Evolutionary conservation across 2,888 invertebrate species (phyloP), one percentile per base, ranked within the genome.

Genomic region (Chrysolina oricalcia): DNA sequence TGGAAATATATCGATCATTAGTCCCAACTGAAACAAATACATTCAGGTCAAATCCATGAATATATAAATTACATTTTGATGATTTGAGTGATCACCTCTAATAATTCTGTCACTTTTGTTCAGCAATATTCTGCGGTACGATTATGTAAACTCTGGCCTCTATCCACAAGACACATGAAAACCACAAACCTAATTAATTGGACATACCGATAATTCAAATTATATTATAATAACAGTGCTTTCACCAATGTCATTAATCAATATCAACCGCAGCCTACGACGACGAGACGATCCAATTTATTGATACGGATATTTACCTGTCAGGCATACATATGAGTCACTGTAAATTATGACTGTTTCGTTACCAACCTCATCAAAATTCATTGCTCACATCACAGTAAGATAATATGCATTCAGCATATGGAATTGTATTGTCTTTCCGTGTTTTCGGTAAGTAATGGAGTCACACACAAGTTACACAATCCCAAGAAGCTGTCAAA

Each of bases 191-290:
- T 21, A 19, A 21, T 21, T 53, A 15, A 53, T 21, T 53, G 11
- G 19, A 3, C 19, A 19, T 11, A 21, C 11, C 53, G 13, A 11
- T 53, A 5, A 21, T 53, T 21, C 17, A 3, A 19, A 53, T 53
- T 53, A 21, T 53, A 53, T 23, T 10, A 53, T 23, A 23, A 21
- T 11, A 53, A 13, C 10, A 53, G 13, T 53, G 53, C 53, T 53
- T 53, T 53, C 53, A 53, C 53, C 53, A 53, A 53, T 53, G 53
- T 53, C 53, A 53, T 53, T 53, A 53, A 53, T 53, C 53, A 53
- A 53, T 53, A 53, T 19, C 53, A 53, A 53, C 11, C 5, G 11
- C 53, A 53, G 11, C 21, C 21, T 21, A 53, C 53, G 13, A 17
- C 50, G 50, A 53, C 53, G 21, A 53, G 19, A 13, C 53, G 53